These are phyloP conservation scores for Bucorvus abyssinicus DNA, from an alignment of 2,797 vertebrate genomes.

Conservation along the genomic window DNA sequence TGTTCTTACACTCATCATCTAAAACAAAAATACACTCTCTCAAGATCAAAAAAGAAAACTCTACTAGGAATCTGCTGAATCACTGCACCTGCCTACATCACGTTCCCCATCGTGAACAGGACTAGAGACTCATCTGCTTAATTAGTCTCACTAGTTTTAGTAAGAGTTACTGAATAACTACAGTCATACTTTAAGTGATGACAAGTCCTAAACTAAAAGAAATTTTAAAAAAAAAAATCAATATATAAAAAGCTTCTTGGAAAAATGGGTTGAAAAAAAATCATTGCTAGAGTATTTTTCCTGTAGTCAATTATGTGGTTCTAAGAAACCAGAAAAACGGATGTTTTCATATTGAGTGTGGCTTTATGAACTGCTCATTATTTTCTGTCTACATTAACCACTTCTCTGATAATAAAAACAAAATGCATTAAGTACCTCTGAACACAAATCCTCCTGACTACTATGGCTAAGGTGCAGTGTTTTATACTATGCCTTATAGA, in stretches of 20 bases:
- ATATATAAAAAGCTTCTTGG: neutral
- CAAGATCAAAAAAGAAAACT: neutral
- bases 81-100: neutral
- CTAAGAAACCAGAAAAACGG: neutral
- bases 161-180: neutral
- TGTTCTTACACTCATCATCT: neutral
- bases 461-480: neutral
- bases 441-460: neutral
- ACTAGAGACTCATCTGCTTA: neutral
- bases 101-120: fast-evolving
- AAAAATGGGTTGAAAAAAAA: neutral
- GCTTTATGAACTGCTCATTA: neutral
- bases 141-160: neutral
- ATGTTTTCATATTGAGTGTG: neutral
- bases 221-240: neutral
- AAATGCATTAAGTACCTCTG: neutral
- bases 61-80: neutral
- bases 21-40: neutral
- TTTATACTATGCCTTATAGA: neutral
- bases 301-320: neutral
- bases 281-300: neutral
- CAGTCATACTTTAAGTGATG: neutral
- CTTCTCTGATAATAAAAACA: neutral
- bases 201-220: neutral
- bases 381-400: neutral